Evolutionary conservation across 1,140 invertebrate genomes (phyloP).

Genomic region (Cydia splendana): DNA sequence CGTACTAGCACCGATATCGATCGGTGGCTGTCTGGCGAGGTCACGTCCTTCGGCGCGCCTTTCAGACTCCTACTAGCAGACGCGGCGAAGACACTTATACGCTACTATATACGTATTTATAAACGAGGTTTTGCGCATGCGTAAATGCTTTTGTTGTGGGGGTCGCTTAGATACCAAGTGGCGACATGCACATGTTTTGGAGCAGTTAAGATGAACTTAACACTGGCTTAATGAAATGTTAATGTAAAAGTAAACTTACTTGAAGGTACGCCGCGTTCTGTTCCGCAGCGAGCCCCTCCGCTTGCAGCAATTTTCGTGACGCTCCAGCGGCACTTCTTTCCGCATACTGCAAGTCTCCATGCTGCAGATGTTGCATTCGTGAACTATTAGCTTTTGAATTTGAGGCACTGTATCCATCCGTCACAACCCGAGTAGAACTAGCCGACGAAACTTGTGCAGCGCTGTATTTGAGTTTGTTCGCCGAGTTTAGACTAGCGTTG

Average conservation of each 20-base stretch:
- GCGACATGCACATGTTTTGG: neutral
- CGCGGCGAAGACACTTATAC: conserved; percentile 4
- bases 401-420: conserved; percentile 90
- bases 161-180: conserved; percentile 7
- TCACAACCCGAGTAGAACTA: conserved; percentile 89
- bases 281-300: conserved; percentile 72
- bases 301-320: conserved; percentile 66
- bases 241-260: conserved; percentile 51
- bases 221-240: neutral
- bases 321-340: conserved; percentile 71
- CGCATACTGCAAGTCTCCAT: conserved; percentile 89
- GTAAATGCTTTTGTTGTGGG: conserved; percentile 8
- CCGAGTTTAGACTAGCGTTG: conserved; percentile 57
- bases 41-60: conserved; percentile 78
- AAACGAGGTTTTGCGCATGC: conserved; percentile 21
- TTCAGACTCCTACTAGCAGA: conserved; percentile 51
- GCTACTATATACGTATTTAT: conserved; percentile 16
- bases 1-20: conserved; percentile 64
- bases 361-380: conserved; percentile 88
- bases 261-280: conserved; percentile 72
- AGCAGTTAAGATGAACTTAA: neutral
- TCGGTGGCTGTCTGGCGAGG: conserved; percentile 67
- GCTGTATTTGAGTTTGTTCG: conserved; percentile 82
- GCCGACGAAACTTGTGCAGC: conserved; percentile 91
- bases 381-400: conserved; percentile 87